Percentiles rank a stretch among this genome's conserved stretches.
Evolutionary conservation across 2,888 invertebrate species (phyloP).

Genomic region (Bembecia ichneumoniformis): DNA sequence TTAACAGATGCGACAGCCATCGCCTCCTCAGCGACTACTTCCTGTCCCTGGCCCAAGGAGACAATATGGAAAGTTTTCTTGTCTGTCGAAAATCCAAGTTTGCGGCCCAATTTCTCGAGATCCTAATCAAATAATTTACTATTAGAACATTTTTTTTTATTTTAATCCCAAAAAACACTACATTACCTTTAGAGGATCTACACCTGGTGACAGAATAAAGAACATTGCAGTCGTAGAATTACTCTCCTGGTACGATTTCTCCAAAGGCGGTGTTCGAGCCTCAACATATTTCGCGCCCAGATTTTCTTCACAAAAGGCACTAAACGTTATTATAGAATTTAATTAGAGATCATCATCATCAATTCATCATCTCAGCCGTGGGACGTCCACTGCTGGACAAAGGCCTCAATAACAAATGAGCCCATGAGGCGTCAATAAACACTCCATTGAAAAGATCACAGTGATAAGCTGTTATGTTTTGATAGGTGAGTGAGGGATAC

Average conservation of each 20-base stretch:
- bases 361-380: no score
- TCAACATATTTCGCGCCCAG: conserved; percentile 87
- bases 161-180: background rate
- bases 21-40: conserved; percentile 90
- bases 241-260: conserved; percentile 89
- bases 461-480: no score
- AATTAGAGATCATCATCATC: no score
- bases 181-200: conserved; percentile 87
- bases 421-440: no score
- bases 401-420: background rate
- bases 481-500: no score
- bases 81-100: conserved; percentile 84
- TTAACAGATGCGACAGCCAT: conserved; percentile 81
- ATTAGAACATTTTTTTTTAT: background rate
- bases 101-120: conserved; percentile 87
- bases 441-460: no score
- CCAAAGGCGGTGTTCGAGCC: conserved; percentile 83
- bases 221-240: conserved; percentile 89
- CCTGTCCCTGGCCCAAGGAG: conserved; percentile 95
- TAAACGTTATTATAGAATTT: conserved; percentile 23
- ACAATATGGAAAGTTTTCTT: conserved; percentile 92
- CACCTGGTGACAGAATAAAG: conserved; percentile 94
- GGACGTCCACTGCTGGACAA: no score
- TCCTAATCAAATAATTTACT: conserved; percentile 63
- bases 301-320: conserved; percentile 90